Percentiles rank a stretch among this genome's conserved stretches.
Evolutionary conservation across 2,113 vertebrate genomes (phyloP).

Genomic region (Ctenomys sociabilis): DNA sequence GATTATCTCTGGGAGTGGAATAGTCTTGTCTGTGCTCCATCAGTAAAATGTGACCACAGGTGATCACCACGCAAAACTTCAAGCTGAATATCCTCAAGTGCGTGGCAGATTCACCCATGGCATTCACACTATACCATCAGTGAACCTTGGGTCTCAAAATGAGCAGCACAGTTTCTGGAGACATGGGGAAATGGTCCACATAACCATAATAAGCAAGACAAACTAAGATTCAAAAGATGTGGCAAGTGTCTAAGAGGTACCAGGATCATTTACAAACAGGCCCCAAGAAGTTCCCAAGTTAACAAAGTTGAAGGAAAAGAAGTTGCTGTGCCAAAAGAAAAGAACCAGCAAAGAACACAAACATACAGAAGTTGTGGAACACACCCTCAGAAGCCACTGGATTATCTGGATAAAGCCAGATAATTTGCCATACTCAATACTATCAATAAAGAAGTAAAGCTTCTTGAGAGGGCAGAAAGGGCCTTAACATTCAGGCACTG

Average conservation of each 20-base stretch:
- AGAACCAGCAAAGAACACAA: background rate
- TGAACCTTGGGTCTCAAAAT: background rate
- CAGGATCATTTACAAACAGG: background rate
- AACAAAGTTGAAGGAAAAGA: background rate
- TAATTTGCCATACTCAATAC: background rate
- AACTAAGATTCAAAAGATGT: background rate
- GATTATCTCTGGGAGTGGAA: background rate
- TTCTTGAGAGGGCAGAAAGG: background rate
- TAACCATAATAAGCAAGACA: background rate
- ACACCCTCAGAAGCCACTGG: background rate
- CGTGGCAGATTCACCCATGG: background rate
- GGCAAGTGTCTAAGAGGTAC: background rate
- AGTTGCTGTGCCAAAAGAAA: background rate
- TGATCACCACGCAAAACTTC: background rate
- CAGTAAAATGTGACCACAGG: rapidly evolving
- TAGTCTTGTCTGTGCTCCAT: background rate
- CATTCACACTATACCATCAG: background rate
- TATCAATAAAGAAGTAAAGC: background rate
- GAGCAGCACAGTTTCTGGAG: background rate
- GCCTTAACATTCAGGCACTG: background rate
- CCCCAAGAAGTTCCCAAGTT: background rate
- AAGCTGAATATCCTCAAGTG: background rate
- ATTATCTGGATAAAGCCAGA: background rate
- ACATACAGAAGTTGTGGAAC: background rate
- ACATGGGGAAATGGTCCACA: background rate